Evolutionary conservation across 2,888 invertebrate species (phyloP), one percentile per base, ranked within the genome.

Genomic region (Heliconius charithonia): DNA sequence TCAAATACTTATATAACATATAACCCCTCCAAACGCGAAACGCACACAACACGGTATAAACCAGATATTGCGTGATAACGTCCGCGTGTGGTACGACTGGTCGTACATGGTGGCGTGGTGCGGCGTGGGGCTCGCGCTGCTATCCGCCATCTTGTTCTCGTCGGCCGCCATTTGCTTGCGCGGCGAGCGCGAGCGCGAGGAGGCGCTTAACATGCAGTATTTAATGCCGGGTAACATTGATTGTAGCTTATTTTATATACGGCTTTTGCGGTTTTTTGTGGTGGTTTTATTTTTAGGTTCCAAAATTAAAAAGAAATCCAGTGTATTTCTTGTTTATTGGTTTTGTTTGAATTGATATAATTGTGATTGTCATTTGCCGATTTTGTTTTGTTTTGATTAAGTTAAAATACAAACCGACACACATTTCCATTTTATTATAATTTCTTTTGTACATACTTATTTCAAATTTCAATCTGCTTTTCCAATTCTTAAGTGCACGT

Each of bases 51-150:
- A 80, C 86, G 91, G 91, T 88, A 89, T 90, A 93, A 94, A 95
- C 92, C 96, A 98, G 98, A 97, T 97, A 93, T 97, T 98, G 92
- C 97, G 97, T 95, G 97, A 98, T 92, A 97, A 97, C 95, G 96
- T 97, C 86, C 96, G 97, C 95, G 96, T 97, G 90, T 96, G 97
- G 95, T 99, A 98, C 96, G 98, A 98, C 95, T 99, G 98, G 98
- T 98, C 98, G 88, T 99, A 99, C 96, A 97, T 98, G 96, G 97
- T 98, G 91, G 98, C 98, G 93, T 99, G 99, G 99, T 97, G 98
- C 95, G 98, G 98, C 94, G 98, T 99, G 90, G 98, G 97, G 87
- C 97, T 98, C 95, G 97, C 98, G 89, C 96, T 99, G 91, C 95
- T 98, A 92, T 97, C 98, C 88, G 98, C 98, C 95, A 97, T 98